Evolutionary conservation across 2,888 invertebrate genomes (phyloP).

Genomic region (Drosophila subsilvestris): DNA sequence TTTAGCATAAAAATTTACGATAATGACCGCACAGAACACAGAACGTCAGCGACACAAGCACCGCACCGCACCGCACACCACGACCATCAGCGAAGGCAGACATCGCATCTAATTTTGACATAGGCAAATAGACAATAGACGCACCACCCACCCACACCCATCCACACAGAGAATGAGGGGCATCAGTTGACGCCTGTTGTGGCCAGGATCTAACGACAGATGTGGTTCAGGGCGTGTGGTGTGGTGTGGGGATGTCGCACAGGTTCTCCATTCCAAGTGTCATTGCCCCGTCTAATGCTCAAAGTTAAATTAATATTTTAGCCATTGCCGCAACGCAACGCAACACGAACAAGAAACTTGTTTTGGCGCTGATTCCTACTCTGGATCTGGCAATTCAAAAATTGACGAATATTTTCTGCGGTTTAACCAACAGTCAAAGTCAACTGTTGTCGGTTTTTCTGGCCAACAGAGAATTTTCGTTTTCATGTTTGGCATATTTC

Average conservation of each 20-base stretch:
- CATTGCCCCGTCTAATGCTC: conserved; percentile 68
- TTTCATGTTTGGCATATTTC: conserved; percentile 48
- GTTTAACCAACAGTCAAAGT: conserved; percentile 68
- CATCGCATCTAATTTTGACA: conserved; percentile 51
- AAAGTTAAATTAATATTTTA: conserved; percentile 79
- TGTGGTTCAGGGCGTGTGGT: conserved; percentile 2
- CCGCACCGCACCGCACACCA: conserved; percentile 5
- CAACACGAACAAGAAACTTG: conserved; percentile 16
- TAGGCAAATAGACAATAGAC: conserved; percentile 60
- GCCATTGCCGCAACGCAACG: conserved; percentile 48
- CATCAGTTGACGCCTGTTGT: conserved; percentile 24
- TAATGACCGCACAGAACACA: conserved; percentile 67
- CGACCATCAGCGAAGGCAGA: conserved; percentile 32
- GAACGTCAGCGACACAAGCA: conserved; percentile 42
- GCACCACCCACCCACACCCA: too few species aligned
- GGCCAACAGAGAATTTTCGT: conserved; percentile 13
- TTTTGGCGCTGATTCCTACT: conserved; percentile 33
- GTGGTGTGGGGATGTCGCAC: conserved; percentile 3
- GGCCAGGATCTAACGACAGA: conserved; percentile 20
- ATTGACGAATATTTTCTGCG: conserved; percentile 72
- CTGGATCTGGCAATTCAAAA: conserved; percentile 51
- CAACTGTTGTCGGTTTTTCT: conserved; percentile 63
- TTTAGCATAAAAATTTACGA: conserved; percentile 83
- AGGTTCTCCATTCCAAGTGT: conserved; percentile 26
- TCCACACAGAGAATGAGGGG: conserved; percentile 3